These are phyloP conservation scores for Phrynocephalus guinanensis DNA, from an alignment of 2,797 vertebrate genomes.

Conservation along the genomic window DNA sequence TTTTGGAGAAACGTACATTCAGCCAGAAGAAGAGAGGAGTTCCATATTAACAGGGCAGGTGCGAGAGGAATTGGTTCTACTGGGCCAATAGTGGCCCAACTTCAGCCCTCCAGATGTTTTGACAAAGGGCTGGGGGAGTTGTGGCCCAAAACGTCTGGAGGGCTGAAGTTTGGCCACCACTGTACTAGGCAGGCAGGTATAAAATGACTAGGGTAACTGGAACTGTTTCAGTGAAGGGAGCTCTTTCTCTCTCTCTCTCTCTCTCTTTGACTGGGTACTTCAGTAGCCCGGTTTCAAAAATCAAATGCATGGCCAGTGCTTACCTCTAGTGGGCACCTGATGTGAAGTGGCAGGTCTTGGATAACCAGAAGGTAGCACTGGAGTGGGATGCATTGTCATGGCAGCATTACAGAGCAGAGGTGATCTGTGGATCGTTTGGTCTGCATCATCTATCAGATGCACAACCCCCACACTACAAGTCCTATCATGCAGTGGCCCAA, in stretches of 20 bases:
- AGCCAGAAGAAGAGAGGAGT: background rate
- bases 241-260: no score
- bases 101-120: no score
- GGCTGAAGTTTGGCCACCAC: no score
- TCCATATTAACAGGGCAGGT: background rate
- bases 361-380: conserved; percentile 57
- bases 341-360: conserved; percentile 62
- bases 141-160: no score
- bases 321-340: background rate
- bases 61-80: no score
- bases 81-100: no score
- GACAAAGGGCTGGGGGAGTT: no score
- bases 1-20: background rate
- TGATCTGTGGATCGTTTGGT: background rate
- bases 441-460: background rate
- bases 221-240: no score
- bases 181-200: no score
- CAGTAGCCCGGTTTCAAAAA: background rate
- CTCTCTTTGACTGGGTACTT: background rate
- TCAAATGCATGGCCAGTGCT: no score
- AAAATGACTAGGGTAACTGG: background rate
- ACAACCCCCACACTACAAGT: conserved; percentile 34
- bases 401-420: conserved; percentile 55
- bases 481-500: conserved; percentile 41
- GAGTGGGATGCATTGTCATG: conserved; percentile 54